Conservation (phyloP, 2,888 invertebrate species). For the Oscheius onirici region DNA sequence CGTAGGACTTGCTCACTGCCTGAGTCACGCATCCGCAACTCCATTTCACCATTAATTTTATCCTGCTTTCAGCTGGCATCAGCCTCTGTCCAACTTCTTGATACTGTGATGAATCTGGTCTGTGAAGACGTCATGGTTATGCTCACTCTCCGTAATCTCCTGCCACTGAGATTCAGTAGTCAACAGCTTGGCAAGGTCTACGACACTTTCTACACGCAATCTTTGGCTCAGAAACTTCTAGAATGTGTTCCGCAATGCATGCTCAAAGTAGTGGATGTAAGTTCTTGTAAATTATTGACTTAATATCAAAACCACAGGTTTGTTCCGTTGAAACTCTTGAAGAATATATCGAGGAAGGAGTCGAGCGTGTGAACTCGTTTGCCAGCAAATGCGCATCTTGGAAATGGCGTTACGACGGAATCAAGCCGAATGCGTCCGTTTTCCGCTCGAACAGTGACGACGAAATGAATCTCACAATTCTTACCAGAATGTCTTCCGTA, state of each 20-base stretch:
- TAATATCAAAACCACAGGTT: slow-evolving; percentile 19
- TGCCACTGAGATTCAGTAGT: slow-evolving; percentile 40
- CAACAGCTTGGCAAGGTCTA: slow-evolving; percentile 35
- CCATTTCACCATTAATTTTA: too few relatives aligned
- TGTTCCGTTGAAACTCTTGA: slow-evolving; percentile 27
- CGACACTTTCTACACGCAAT: slow-evolving; percentile 13
- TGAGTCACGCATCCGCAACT: too few relatives aligned
- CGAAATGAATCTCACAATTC: slow-evolving; percentile 42
- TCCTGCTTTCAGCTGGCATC: slow-evolving; percentile 82
- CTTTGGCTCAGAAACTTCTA: slow-evolving; percentile 42
- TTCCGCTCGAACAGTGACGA: slow-evolving; percentile 54
- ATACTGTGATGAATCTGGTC: slow-evolving; percentile 87
- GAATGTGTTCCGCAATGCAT: slow-evolving; percentile 53
- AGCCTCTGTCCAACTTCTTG: slow-evolving; percentile 88
- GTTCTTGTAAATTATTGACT: not conserved
- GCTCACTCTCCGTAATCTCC: slow-evolving; percentile 43
- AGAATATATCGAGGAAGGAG: slow-evolving; percentile 43
- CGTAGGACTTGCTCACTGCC: too few relatives aligned
- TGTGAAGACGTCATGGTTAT: slow-evolving; percentile 90
- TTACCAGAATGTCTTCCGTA: slow-evolving; percentile 63
- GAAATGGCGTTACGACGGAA: slow-evolving; percentile 59
- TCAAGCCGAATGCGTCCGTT: slow-evolving; percentile 39
- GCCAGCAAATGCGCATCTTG: slow-evolving; percentile 41
- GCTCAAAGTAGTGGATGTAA: slow-evolving; percentile 44
- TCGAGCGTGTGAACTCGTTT: slow-evolving; percentile 38